Percentiles rank a stretch among this genome's conserved stretches.
phyloP scores from a whole-genome alignment of 1,140 invertebrate species.

The Brachionus angularis region DNA sequence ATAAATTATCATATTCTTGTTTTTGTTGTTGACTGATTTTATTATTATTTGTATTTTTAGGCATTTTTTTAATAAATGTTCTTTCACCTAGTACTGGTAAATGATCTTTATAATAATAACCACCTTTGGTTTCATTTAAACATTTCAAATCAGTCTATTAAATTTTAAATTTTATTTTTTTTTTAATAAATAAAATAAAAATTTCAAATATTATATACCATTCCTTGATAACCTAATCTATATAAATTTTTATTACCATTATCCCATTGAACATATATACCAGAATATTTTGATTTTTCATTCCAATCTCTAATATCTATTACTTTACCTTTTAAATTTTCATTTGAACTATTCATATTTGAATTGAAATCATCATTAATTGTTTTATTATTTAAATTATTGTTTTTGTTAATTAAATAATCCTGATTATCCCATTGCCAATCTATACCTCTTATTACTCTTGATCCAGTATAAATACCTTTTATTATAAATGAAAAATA shows the following conservation, averaged over 20 bases:
- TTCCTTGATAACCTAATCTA: conserved; percentile 94
- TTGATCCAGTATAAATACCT: conserved; percentile 88
- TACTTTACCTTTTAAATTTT: conserved; percentile 84
- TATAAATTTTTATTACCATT: conserved; percentile 95
- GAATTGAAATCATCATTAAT: conserved; percentile 86
- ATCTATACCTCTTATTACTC: conserved; percentile 69
- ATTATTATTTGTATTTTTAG: conserved; percentile 27
- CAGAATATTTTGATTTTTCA: conserved; percentile 84
- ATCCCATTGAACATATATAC: conserved; percentile 95
- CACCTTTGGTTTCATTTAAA: conserved; percentile 91
- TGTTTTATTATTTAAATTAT: too few species aligned
- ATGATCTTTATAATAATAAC: conserved; percentile 91
- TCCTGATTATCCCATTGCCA: conserved; percentile 92
- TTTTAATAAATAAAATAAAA: background rate
- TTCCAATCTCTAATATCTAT: conserved; percentile 98
- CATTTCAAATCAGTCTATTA: conserved; percentile 83
- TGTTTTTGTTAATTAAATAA: too few species aligned
- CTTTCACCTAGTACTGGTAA: conserved; percentile 74
- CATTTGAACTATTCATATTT: conserved; percentile 48
- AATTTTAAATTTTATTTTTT: conserved; percentile 20
- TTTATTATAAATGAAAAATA: conserved; percentile 79
- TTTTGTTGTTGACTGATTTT: too few species aligned
- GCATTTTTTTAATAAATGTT: background rate
- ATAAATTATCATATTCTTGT: too few species aligned
- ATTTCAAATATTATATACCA: conserved; percentile 62